phyloP scores from a whole-genome alignment of 2,113 vertebrate genomes.

The Poeciliopsis prolifica region DNA sequence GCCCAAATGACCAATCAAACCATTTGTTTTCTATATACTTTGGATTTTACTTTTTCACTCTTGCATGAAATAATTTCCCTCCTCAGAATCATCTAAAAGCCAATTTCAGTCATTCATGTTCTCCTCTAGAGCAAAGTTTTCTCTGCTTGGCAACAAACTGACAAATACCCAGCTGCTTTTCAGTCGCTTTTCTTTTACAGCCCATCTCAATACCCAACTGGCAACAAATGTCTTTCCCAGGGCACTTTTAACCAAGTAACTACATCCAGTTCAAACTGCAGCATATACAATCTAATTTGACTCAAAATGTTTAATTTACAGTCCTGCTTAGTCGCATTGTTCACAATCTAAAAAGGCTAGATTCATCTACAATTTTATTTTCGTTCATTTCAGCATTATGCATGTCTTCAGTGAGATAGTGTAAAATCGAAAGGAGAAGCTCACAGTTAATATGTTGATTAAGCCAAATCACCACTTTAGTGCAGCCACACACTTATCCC shows the following conservation, averaged over 20 bases:
- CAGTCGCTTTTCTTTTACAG: too few relatives aligned
- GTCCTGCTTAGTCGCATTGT: too few relatives aligned
- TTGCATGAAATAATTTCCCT: neutral
- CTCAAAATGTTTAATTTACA: too few relatives aligned
- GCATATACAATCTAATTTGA: too few relatives aligned
- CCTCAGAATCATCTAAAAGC: neutral
- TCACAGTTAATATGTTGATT: constrained; percentile 11
- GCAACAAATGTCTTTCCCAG: too few relatives aligned
- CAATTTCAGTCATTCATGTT: neutral
- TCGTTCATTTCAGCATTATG: neutral
- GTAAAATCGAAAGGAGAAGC: neutral
- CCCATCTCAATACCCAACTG: too few relatives aligned
- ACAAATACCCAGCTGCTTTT: too few relatives aligned
- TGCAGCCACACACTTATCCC: constrained; percentile 32
- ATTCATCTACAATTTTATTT: too few relatives aligned
- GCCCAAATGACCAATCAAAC: neutral
- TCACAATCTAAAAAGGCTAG: too few relatives aligned
- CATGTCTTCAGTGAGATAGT: neutral
- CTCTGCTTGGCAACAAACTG: neutral
- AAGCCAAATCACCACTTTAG: constrained; percentile 7
- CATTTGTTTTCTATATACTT: neutral
- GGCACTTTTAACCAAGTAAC: too few relatives aligned
- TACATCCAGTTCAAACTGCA: too few relatives aligned
- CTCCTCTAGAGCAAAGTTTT: neutral
- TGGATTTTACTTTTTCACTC: neutral